A percentile compares a stretch with the other conserved stretches of the same genome.
Evolutionary conservation across 2,888 invertebrate genomes (phyloP).

Genomic region (Julus scanicus): DNA sequence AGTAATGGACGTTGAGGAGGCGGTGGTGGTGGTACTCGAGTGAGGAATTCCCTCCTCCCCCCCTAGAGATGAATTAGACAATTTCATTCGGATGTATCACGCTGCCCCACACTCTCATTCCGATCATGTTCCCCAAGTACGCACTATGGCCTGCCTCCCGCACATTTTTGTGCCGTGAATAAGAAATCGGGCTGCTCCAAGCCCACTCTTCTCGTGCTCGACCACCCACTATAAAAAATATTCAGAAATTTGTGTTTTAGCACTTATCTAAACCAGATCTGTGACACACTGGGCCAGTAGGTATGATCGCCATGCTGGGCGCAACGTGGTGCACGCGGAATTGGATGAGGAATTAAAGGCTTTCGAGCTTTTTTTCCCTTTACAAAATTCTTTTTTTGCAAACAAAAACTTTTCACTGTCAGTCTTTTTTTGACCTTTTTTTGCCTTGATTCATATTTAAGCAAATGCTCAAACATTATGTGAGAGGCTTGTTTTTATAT

Average conservation of each 20-base stretch:
- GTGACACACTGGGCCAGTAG: conserved; percentile 40
- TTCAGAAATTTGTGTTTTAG: background rate
- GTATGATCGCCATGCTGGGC: background rate
- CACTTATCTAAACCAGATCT: conserved; percentile 20
- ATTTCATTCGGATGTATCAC: conserved; percentile 10
- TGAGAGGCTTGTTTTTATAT: background rate
- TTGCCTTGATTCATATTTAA: background rate
- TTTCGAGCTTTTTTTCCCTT: background rate
- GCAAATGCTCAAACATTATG: background rate
- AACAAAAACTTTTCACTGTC: background rate
- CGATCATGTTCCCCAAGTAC: conserved; percentile 13
- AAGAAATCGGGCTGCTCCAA: background rate
- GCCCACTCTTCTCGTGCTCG: background rate
- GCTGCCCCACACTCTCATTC: conserved; percentile 37
- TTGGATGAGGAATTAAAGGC: background rate
- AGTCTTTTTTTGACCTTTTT: background rate
- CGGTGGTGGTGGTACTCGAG: conserved; percentile 19
- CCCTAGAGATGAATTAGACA: background rate
- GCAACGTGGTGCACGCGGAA: background rate
- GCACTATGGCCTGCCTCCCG: conserved; percentile 4
- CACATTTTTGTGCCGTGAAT: background rate
- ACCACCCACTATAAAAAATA: conserved; percentile 2
- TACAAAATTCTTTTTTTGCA: background rate
- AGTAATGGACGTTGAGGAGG: background rate
- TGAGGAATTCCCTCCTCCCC: background rate